These are phyloP conservation scores for Actinia equina DNA, from an alignment of 64 coral and sea anemone genomes.

Conservation along the genomic window DNA sequence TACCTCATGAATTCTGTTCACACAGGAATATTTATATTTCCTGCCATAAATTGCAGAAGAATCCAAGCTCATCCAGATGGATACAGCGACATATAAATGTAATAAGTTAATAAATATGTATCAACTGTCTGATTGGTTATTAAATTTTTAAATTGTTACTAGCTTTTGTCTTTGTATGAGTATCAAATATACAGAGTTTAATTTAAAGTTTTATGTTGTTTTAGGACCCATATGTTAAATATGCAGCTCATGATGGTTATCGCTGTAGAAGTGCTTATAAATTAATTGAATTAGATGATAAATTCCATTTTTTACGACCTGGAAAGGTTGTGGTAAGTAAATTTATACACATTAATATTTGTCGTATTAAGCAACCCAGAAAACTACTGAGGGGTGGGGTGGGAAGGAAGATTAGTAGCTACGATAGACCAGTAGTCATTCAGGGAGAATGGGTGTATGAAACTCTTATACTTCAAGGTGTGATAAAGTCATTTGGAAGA, in stretches of 20 bases:
- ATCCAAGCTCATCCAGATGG: constrained; percentile 71
- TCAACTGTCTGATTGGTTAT: not conserved
- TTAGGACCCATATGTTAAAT: constrained; percentile 86
- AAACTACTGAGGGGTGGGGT: not conserved
- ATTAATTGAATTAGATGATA: constrained; percentile 86
- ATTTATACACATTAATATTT: no score
- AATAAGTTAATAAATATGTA: constrained; percentile 10
- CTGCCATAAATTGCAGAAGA: not conserved
- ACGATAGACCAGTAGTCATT: no score
- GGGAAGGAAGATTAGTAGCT: not conserved
- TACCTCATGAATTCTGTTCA: not conserved
- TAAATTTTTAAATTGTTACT: no score
- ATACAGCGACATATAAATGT: constrained; percentile 74
- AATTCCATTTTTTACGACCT: constrained; percentile 73
- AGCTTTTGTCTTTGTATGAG: not conserved
- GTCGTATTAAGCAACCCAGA: no score
- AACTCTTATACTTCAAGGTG: no score
- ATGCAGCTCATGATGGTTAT: constrained; percentile 65
- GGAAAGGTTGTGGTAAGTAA: constrained; percentile 76
- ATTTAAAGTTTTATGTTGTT: not conserved
- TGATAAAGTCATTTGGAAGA: no score
- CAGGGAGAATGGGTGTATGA: no score
- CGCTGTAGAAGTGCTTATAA: constrained; percentile 94
- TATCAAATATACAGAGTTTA: no score
- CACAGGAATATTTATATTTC: not conserved